These are phyloP conservation scores for Erannis defoliaria DNA, from an alignment of 2,888 invertebrate genomes.

Conservation along the genomic window DNA sequence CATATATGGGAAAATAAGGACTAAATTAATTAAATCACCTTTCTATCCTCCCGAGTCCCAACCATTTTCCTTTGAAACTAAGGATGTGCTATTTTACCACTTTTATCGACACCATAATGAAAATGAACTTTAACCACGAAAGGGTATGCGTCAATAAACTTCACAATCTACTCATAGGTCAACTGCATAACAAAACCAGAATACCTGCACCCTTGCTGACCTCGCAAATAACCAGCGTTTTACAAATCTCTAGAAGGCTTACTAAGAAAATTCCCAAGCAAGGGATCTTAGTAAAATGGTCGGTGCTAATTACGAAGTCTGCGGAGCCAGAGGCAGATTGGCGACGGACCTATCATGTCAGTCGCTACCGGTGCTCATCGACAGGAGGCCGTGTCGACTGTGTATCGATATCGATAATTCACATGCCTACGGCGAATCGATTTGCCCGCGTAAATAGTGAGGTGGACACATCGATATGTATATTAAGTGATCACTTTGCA, in stretches of 20 bases:
- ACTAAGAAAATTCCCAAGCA: slow-evolving; percentile 20
- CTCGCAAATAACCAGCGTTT: slow-evolving; percentile 2
- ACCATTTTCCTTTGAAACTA: background rate
- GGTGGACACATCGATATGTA: slow-evolving; percentile 57
- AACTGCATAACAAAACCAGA: slow-evolving; percentile 29
- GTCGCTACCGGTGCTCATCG: slow-evolving; percentile 57
- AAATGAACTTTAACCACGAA: slow-evolving; percentile 41
- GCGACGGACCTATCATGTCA: slow-evolving; percentile 47
- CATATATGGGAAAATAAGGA: background rate
- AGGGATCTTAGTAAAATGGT: slow-evolving; percentile 38
- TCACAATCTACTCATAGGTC: slow-evolving; percentile 36
- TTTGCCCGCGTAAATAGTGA: slow-evolving; percentile 55
- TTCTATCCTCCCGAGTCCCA: slow-evolving; percentile 1
- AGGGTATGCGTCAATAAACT: slow-evolving; percentile 38
- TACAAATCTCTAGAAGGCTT: slow-evolving; percentile 11
- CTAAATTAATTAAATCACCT: background rate
- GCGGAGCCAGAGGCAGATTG: slow-evolving; percentile 40
- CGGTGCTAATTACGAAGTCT: slow-evolving; percentile 45
- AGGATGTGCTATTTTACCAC: background rate
- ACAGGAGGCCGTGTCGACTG: slow-evolving; percentile 55
- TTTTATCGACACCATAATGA: slow-evolving; percentile 1
- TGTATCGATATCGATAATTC: slow-evolving; percentile 53
- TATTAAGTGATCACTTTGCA: slow-evolving; percentile 51
- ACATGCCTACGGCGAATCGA: slow-evolving; percentile 55
- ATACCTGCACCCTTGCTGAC: slow-evolving; percentile 16